Evolutionary conservation across 2,113 vertebrate genomes (phyloP).

Genomic region (Hassar affinis): DNA sequence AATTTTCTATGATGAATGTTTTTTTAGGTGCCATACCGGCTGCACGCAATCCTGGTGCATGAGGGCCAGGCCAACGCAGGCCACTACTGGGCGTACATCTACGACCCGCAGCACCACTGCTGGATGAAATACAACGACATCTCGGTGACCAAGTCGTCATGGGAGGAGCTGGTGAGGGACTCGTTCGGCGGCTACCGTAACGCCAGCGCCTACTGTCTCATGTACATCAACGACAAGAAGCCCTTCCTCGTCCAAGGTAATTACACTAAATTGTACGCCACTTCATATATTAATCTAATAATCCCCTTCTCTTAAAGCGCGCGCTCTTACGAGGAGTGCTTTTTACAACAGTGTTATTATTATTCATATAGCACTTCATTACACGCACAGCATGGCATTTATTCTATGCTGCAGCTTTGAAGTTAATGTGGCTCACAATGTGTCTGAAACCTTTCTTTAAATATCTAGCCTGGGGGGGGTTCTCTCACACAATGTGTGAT

Average conservation of each 20-base stretch:
- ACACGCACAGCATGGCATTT: neutral
- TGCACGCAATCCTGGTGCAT: constrained; percentile 95
- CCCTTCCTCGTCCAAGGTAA: constrained; percentile 95
- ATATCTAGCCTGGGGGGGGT: neutral
- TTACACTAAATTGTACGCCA: neutral
- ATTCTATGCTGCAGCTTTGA: neutral
- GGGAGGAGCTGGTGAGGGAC: constrained; percentile 96
- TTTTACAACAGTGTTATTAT: neutral
- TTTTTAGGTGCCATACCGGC: constrained; percentile 88
- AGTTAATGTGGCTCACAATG: neutral
- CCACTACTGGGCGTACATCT: constrained; percentile 99
- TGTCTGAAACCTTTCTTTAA: neutral
- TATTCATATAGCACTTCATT: neutral
- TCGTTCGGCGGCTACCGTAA: constrained; percentile 97
- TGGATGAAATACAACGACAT: constrained; percentile 99
- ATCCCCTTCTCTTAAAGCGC: neutral
- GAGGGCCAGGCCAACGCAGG: constrained; percentile 97
- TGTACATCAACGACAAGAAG: constrained; percentile 98
- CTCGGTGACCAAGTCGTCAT: constrained; percentile 94
- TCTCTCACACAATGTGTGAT: no score
- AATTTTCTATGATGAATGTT: no score
- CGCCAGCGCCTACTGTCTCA: constrained; percentile 97
- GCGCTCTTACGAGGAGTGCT: neutral
- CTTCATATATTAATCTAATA: constrained; percentile 2
- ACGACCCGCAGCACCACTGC: constrained; percentile 85